Conservation (phyloP, 2,113 vertebrate species). For the Mastomys coucha region DNA sequence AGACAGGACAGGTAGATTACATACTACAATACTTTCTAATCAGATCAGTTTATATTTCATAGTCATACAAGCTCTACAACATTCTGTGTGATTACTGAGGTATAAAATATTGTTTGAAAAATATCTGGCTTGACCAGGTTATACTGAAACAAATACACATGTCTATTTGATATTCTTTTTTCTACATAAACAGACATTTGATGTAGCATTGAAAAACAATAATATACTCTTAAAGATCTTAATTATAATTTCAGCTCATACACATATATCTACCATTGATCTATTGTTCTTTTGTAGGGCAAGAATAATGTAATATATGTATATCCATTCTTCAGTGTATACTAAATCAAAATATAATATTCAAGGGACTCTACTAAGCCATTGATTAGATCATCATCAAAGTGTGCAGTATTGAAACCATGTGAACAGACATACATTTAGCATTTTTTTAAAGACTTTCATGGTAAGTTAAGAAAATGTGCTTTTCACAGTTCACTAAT, state of each 20-base stretch:
- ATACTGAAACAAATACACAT: neutral
- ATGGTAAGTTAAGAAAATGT: constrained; percentile 68
- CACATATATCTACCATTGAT: neutral
- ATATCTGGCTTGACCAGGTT: neutral
- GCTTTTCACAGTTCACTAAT: constrained; percentile 68
- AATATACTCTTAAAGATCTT: neutral
- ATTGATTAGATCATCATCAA: constrained; percentile 68
- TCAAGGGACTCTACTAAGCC: constrained; percentile 63
- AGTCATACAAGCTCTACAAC: neutral
- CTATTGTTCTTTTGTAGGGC: neutral
- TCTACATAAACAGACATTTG: neutral
- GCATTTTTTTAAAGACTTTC: constrained; percentile 41
- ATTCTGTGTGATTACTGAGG: neutral
- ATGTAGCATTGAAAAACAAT: neutral
- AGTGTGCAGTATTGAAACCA: constrained; percentile 57
- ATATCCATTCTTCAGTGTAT: constrained; percentile 48
- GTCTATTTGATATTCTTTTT: neutral
- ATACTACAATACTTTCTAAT: constrained; percentile 55
- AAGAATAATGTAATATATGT: neutral
- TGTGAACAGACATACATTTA: neutral
- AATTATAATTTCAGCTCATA: neutral
- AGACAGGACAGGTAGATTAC: neutral
- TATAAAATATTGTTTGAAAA: neutral
- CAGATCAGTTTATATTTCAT: neutral
- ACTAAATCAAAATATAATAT: constrained; percentile 66